Base-by-base conservation (phyloP, 1,140 invertebrate genomes). In the Adelges cooleyi region DNA sequence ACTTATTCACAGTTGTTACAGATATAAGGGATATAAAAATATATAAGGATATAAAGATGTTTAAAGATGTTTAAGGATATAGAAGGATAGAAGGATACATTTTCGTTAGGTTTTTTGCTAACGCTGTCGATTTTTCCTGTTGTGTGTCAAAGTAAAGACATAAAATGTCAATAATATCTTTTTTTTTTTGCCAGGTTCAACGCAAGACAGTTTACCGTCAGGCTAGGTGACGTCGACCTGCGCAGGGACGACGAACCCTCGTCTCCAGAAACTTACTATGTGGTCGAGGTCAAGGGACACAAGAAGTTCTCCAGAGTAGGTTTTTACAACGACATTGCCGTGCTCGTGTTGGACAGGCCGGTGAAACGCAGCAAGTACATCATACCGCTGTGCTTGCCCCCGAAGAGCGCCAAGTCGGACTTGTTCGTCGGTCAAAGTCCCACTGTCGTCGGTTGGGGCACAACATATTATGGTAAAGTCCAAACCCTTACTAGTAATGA, bases 371-470 rank as follows among this genome's bases (percentile, higher is more conserved):
- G 83, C 2, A 84, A 87, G 71, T 94, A 93, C 72, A 85, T 93
- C 11, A 87, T 90, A 67, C 91, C 92, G 1, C 82, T 95, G 48
- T 95, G 92, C 74, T 75, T 95, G 38, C 92, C 92, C 0, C 78
- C 78, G 11, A 75, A 74, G 1, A 75, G 79, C 23, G 75, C 82
- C 42, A 75, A 76, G 17, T 73, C 75, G 2, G 79, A 84, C 66
- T 77, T 75, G 29, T 87, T 88, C 69, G 80, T 84, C 18, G 87
- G 87, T 1, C 77, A 78, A 18, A 81, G 85, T 67, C 87, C 87
- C 1, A 92, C 90, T 0, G 90, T 94, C 0, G 87, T 92, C 13
- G 90, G 90, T n/a, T 95, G 90, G 90, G 91, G 92, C 20, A 90
- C 86, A 8, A 88, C 88, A 2, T 86, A 88, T 71, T 87, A 91